phyloP scores from a whole-genome alignment of 2,797 vertebrate genomes.

The Gastrophryne carolinensis region DNA sequence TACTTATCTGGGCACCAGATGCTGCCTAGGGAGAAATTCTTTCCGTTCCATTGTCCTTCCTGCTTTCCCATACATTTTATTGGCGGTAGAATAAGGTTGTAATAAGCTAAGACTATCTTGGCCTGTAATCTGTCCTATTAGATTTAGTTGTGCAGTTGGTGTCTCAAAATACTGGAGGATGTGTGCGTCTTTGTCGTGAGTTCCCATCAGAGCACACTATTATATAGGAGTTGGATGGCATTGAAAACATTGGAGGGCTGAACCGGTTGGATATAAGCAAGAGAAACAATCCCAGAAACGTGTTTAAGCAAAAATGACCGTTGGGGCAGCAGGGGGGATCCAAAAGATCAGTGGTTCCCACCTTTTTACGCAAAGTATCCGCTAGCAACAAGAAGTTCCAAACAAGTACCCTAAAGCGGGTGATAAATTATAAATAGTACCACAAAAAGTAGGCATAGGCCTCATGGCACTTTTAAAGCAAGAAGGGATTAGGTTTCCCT shows the following conservation, averaged over 20 bases:
- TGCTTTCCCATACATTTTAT: neutral
- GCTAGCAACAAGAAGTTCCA: no score
- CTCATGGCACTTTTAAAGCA: no score
- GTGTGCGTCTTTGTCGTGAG: neutral
- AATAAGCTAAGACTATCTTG: neutral
- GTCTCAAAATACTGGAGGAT: neutral
- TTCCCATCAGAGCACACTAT: neutral
- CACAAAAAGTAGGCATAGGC: no score
- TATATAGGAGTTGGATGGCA: no score
- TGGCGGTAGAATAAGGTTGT: neutral
- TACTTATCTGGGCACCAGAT: conserved; percentile 51
- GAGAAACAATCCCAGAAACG: conserved; percentile 35
- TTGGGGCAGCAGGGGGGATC: no score
- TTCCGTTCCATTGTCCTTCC: conserved; percentile 36
- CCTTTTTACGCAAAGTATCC: no score
- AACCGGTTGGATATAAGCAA: conserved; percentile 9
- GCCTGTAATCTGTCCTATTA: neutral
- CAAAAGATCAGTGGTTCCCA: no score
- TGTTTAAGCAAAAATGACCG: no score
- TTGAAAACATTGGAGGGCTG: no score
- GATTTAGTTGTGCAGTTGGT: neutral
- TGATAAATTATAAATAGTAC: no score
- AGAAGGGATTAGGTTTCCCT: no score
- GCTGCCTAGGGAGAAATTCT: conserved; percentile 39
- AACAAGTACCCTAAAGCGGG: no score